Conservation (phyloP, 2,888 invertebrate genomes). For the Sminthurinus aureus region DNA sequence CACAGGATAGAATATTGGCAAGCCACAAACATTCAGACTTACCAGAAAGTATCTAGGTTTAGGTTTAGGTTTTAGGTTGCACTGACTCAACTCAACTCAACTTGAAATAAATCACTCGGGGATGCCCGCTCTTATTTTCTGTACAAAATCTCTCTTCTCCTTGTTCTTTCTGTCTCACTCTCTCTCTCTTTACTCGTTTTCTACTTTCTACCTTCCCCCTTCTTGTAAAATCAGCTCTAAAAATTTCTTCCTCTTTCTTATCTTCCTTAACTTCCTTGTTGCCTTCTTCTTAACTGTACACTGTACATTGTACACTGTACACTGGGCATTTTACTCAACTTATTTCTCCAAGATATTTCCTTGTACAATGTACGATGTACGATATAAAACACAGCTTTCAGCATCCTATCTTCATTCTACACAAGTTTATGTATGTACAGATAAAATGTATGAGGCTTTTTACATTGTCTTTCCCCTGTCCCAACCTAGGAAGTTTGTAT, state of each 20-base stretch:
- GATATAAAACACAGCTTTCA: background rate
- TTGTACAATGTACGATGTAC: too few relatives aligned
- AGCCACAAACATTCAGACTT: constrained; percentile 28
- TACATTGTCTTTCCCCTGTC: too few relatives aligned
- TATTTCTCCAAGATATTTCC: background rate
- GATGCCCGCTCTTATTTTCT: constrained; percentile 37
- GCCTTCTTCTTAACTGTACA: background rate
- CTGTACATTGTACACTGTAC: too few relatives aligned
- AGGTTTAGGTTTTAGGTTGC: background rate
- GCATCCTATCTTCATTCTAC: background rate
- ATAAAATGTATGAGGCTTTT: too few relatives aligned
- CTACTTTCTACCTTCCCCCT: background rate
- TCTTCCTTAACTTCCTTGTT: background rate
- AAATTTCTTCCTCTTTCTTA: constrained; percentile 8
- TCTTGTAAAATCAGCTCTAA: constrained; percentile 16
- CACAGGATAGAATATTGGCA: constrained; percentile 25
- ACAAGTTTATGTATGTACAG: too few relatives aligned
- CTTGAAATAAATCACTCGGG: constrained; percentile 32
- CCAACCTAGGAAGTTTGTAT: too few relatives aligned
- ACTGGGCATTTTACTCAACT: background rate
- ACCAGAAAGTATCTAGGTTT: constrained; percentile 1
- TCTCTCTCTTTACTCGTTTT: background rate
- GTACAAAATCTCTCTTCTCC: constrained; percentile 35
- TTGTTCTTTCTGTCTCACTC: background rate
- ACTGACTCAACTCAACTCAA: constrained; percentile 18